Conservation (phyloP, 1,140 invertebrate genomes). For the Manduca sexta region DNA sequence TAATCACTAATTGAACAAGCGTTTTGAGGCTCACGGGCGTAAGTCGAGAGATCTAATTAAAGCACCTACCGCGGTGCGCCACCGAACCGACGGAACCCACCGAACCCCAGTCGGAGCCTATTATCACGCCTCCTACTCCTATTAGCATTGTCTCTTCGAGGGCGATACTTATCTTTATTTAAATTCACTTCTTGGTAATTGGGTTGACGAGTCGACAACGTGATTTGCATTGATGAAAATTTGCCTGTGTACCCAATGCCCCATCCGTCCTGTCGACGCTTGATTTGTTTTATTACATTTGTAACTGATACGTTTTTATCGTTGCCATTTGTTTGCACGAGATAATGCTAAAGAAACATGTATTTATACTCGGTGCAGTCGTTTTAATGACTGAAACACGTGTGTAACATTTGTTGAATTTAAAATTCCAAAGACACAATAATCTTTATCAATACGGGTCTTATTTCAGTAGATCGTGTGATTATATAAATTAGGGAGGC, state of each 20-base stretch:
- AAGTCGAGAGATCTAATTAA: slow-evolving; percentile 71
- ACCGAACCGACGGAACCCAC: slow-evolving; percentile 5
- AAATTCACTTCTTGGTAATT: slow-evolving; percentile 73
- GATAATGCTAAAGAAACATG: background rate
- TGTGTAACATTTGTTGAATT: too few relatives aligned
- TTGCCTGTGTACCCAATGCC: slow-evolving; percentile 52
- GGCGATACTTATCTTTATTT: slow-evolving; percentile 73
- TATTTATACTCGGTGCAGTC: too few relatives aligned
- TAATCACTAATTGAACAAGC: slow-evolving; percentile 70
- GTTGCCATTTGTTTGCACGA: slow-evolving; percentile 1
- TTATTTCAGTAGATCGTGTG: background rate
- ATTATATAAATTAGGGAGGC: slow-evolving; percentile 1
- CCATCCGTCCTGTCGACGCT: slow-evolving; percentile 44
- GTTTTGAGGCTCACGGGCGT: slow-evolving; percentile 62
- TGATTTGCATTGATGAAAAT: slow-evolving; percentile 73
- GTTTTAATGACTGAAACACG: too few relatives aligned
- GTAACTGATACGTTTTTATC: slow-evolving; percentile 19
- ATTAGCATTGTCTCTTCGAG: slow-evolving; percentile 71
- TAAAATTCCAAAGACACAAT: too few relatives aligned
- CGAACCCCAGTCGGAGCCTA: slow-evolving; percentile 56
- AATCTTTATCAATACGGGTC: too few relatives aligned
- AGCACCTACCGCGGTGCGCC: slow-evolving; percentile 60
- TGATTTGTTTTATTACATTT: slow-evolving; percentile 60
- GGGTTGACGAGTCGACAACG: slow-evolving; percentile 72
- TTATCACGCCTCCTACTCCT: slow-evolving; percentile 66